Evolutionary conservation across 2,888 invertebrate genomes (phyloP).

Genomic region (Parapristionchus giblindavisi): DNA sequence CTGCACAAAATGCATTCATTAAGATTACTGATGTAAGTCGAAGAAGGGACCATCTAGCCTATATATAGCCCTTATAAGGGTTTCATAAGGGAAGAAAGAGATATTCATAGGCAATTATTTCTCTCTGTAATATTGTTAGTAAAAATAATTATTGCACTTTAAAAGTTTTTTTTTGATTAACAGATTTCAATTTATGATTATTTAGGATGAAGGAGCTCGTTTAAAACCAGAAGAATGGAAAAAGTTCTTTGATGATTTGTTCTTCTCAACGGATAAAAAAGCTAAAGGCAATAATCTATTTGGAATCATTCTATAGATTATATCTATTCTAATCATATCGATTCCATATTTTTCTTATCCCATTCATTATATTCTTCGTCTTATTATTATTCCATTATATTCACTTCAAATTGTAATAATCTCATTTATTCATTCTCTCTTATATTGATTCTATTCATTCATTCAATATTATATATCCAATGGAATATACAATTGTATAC

Average conservation of each 20-base stretch:
- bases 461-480: too few species aligned
- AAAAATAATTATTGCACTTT: too few species aligned
- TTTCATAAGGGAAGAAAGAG: too few species aligned
- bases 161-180: background rate
- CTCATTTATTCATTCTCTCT: background rate
- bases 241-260: slow-evolving; percentile 59
- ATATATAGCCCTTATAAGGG: too few species aligned
- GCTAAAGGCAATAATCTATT: slow-evolving; percentile 63
- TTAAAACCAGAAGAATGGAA: slow-evolving; percentile 62
- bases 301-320: too few species aligned
- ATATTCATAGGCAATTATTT: too few species aligned
- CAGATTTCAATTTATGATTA: background rate
- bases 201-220: slow-evolving; percentile 28
- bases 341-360: slow-evolving; percentile 9
- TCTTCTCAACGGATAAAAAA: slow-evolving; percentile 62
- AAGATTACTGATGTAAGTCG: slow-evolving; percentile 42
- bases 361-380: background rate
- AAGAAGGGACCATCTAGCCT: background rate
- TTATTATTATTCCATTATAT: background rate
- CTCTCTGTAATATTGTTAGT: background rate
- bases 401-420: background rate
- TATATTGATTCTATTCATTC: slow-evolving; percentile 20
- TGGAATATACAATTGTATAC: slow-evolving; percentile 4
- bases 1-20: slow-evolving; percentile 60
- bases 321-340: slow-evolving; percentile 41